Percentiles rank a stretch among this genome's conserved stretches.
Conservation (phyloP, 1,140 invertebrate genomes). For the Ruditapes philippinarum region DNA sequence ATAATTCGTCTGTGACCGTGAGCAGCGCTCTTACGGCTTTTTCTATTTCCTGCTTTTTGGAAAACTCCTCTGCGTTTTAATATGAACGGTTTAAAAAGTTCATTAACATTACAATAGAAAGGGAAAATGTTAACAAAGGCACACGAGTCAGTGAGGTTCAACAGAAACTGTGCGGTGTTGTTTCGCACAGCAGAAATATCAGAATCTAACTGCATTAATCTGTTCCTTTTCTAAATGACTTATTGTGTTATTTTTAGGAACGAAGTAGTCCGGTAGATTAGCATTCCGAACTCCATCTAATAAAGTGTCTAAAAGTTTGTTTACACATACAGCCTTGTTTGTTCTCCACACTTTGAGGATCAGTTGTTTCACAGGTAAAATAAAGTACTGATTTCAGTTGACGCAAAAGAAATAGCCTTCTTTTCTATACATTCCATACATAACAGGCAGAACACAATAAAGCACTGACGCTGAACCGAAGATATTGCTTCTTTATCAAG, state of each 20-base stretch:
- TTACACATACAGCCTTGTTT: conserved; percentile 52
- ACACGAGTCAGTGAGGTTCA: conserved; percentile 17
- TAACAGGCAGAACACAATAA: conserved; percentile 58
- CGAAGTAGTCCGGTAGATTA: conserved; percentile 63
- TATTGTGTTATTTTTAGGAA: conserved; percentile 57
- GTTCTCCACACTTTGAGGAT: conserved; percentile 51
- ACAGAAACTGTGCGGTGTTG: conserved; percentile 20
- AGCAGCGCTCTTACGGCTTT: conserved; percentile 31
- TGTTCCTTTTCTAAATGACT: conserved; percentile 53
- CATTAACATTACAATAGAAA: conserved; percentile 52
- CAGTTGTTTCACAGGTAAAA: conserved; percentile 54
- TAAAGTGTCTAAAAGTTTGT: conserved; percentile 37
- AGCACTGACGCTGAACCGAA: conserved; percentile 56
- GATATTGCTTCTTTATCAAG: conserved; percentile 55
- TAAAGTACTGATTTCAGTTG: conserved; percentile 62
- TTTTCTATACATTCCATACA: conserved; percentile 47
- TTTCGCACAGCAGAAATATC: conserved; percentile 35
- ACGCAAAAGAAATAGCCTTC: background rate
- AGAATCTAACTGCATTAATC: background rate
- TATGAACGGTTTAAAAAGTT: conserved; percentile 58
- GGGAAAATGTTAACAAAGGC: conserved; percentile 64
- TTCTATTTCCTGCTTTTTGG: conserved; percentile 24
- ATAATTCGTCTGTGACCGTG: conserved; percentile 53
- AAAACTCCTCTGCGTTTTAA: conserved; percentile 30
- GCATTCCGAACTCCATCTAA: conserved; percentile 34